Percentiles rank a stretch among this genome's conserved stretches.
phyloP scores from a whole-genome alignment of 2,888 invertebrate genomes.

The Eledone cirrhosa region DNA sequence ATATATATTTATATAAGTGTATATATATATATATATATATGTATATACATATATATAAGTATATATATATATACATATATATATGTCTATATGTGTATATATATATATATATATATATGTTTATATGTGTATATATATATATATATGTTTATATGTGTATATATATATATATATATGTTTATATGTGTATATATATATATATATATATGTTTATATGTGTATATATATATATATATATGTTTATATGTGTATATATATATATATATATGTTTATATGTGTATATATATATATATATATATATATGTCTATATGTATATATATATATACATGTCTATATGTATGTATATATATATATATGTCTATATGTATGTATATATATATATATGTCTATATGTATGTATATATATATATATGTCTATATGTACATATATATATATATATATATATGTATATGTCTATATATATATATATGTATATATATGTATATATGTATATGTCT shows the following conservation, averaged over 20 bases:
- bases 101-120: not conserved
- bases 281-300: not conserved
- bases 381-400: not conserved
- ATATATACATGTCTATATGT: not conserved
- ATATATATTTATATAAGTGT: no score
- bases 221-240: no score
- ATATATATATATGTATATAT: not conserved
- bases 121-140: not conserved
- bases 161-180: constrained; percentile 11
- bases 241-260: not conserved
- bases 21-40: not conserved
- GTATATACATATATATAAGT: not conserved
- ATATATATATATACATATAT: not conserved
- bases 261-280: not conserved
- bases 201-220: not conserved
- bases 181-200: not conserved
- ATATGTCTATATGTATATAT: not conserved
- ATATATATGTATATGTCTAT: not conserved
- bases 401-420: no score
- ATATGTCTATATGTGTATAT: not conserved
- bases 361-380: not conserved
- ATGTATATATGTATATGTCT: not conserved
- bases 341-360: constrained; percentile 11
- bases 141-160: not conserved
- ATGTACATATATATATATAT: not conserved